Base-by-base conservation (phyloP, 2,113 vertebrate species). In the Henicopernis longicauda region DNA sequence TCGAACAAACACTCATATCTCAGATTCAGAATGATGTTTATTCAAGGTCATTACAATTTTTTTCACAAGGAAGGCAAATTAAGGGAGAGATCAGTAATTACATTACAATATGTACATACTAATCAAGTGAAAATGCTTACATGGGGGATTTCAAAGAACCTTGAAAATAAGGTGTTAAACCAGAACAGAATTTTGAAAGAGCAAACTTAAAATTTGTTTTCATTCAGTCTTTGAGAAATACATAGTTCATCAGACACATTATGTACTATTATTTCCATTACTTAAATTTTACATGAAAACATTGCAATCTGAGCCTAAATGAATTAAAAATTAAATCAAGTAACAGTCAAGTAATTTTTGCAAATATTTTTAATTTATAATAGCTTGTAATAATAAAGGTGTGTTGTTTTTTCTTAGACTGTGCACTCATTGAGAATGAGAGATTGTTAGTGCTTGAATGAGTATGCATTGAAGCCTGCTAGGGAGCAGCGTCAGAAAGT, bases 1-100 rank as follows among this genome's bases (percentile, higher is more conserved):
- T 79, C 77, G 58, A 95, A 61, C 42, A 93, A 47, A 18, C 70
- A 82, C 31, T 62, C 52, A 17, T 76, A 25, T 16, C 34, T 84
- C 42, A 84, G 29, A 87, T 89, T 88, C 84, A 83, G 49, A 91
- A 36, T 81, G 14, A 58, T 72, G 26, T 86, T 95, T 93, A 90
- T 86, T 81, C 82, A 91, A 95, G 87, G 50, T 89, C 52, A 58
- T 77, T 90, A 73, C 62, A 73, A 61, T 61, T 88, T 96, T 92
- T 92, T 93, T 10, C 47, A 40, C 1, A 11, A 52, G 32, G 11
- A 86, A 79, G 61, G 29, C 45, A 94, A 95, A 89, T 85, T 94
- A 92, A 91, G 49, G 49, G 36, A 83, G 16, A 74, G 42, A 21
- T 92, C 71, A 88, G 47, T 93, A 94, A 86, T 74, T 90, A 50